These are phyloP conservation scores for Psettodes erumei DNA, from an alignment of 2,113 vertebrate species.

Conservation along the genomic window DNA sequence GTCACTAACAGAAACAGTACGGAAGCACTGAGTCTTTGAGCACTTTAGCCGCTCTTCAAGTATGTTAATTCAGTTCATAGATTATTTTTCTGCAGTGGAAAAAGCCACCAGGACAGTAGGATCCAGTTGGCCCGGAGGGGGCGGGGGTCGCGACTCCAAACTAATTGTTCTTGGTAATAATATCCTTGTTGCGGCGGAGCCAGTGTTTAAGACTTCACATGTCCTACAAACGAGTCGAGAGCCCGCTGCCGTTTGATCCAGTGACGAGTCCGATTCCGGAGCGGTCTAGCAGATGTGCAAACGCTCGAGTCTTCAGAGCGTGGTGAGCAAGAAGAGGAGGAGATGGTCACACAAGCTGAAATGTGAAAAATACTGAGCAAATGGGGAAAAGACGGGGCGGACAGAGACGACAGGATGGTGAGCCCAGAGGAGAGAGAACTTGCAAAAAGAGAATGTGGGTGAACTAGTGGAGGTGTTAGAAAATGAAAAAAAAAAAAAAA, in stretches of 20 bases:
- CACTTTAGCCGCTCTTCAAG: slow-evolving; percentile 94
- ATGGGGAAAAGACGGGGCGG: background rate
- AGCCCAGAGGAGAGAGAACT: slow-evolving; percentile 35
- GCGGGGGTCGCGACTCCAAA: slow-evolving; percentile 43
- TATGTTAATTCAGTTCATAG: slow-evolving; percentile 88
- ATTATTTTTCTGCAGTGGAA: slow-evolving; percentile 69
- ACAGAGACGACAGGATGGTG: slow-evolving; percentile 7
- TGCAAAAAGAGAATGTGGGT: slow-evolving; percentile 32
- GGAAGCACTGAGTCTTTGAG: slow-evolving; percentile 99
- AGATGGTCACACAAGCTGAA: slow-evolving; percentile 63
- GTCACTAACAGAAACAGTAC: slow-evolving; percentile 92
- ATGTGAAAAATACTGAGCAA: slow-evolving; percentile 37
- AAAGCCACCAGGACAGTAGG: slow-evolving; percentile 49
- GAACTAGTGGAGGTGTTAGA: slow-evolving; percentile 41
- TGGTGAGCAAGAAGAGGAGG: slow-evolving; percentile 55
- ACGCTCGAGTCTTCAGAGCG: slow-evolving; percentile 53
- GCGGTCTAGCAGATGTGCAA: slow-evolving; percentile 64
- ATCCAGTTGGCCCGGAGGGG: slow-evolving; percentile 40
- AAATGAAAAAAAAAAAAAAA: too few relatives aligned
- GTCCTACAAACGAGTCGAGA: slow-evolving; percentile 53
- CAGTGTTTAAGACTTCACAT: slow-evolving; percentile 68
- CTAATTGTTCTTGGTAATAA: slow-evolving; percentile 27
- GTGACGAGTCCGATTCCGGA: slow-evolving; percentile 60
- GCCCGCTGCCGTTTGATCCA: slow-evolving; percentile 66
- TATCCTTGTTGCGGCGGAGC: slow-evolving; percentile 59